Conservation (phyloP, 2,888 invertebrate genomes). For the Parnassius mnemosyne region DNA sequence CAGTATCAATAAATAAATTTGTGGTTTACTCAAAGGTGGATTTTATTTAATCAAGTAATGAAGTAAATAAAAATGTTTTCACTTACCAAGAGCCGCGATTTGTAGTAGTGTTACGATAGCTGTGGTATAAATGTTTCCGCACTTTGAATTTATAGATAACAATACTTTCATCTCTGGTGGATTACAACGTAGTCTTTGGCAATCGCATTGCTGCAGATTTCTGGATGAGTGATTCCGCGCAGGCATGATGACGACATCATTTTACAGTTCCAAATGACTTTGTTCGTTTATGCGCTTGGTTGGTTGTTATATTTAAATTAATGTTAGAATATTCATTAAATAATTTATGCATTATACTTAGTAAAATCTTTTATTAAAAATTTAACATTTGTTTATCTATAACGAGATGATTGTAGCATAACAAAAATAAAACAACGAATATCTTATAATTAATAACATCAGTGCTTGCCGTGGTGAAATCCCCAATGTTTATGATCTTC, state of each 20-base stretch:
- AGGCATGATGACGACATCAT: slow-evolving; percentile 63
- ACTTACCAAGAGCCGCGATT: slow-evolving; percentile 52
- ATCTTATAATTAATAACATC: slow-evolving; percentile 47
- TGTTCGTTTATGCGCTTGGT: slow-evolving; percentile 53
- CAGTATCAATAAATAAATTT: background rate
- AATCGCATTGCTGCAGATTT: slow-evolving; percentile 72
- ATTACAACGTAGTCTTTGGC: slow-evolving; percentile 73
- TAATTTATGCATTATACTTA: background rate
- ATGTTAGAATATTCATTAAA: background rate
- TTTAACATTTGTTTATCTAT: slow-evolving; percentile 59
- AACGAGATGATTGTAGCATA: slow-evolving; percentile 49
- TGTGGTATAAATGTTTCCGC: slow-evolving; percentile 66
- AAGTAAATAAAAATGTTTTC: background rate
- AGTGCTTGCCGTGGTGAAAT: slow-evolving; percentile 81
- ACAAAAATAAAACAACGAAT: slow-evolving; percentile 51
- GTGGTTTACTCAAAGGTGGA: background rate
- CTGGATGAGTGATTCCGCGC: slow-evolving; percentile 71
- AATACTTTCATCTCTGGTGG: slow-evolving; percentile 68
- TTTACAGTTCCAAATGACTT: slow-evolving; percentile 62
- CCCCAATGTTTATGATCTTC: slow-evolving; percentile 88
- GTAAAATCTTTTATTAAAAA: slow-evolving; percentile 17
- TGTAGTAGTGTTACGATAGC: slow-evolving; percentile 49
- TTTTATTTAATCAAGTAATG: background rate
- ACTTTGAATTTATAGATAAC: slow-evolving; percentile 74
- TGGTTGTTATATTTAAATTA: slow-evolving; percentile 5